Base-by-base conservation (phyloP, 2,888 invertebrate species). In the Dicyrtomina minuta region DNA sequence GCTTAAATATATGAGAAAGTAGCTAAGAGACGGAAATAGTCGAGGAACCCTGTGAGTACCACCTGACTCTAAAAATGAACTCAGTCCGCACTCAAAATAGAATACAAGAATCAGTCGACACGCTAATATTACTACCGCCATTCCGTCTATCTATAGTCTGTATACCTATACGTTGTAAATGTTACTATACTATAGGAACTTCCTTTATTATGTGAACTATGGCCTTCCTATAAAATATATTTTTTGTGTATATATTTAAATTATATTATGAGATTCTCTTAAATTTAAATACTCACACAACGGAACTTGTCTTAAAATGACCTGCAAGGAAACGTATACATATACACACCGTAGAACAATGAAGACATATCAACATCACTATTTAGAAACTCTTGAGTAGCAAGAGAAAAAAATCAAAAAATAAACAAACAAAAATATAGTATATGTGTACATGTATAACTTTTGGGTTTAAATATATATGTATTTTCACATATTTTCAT, bases 11-110 rank as follows among this genome's bases (percentile, higher is more conserved):
- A n/a, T n/a, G n/a, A n/a, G n/a, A n/a, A n/a, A 20, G 27, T 44
- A 59, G 67, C 58, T 67, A 67, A 43, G 59, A 67, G 67, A 67
- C 67, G 49, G 59, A 67, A 67, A 67, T 67, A 67, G 67, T 67
- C 39, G 46, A 58, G 27, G 44, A 67, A 67, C 67, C 67, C 67
- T 67, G 58, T 67, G 46, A 66, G 66, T 56, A 27, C 66, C 66
- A 66, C 66, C 66, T 66, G 66, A 66, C 66, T 66, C 66, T 66
- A 66, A 66, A 59, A 67, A 67, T 59, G 59, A 58, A 67, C 67
- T 67, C 56, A 43, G 59, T 15, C 58, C 58, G 41, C 27, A 59
- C 59, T 59, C 49, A 58, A 67, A 67, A 67, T 67, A 67, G 67
- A 67, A n/a, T n/a, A 24, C 39, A 58, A 49, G 46, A 44, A 58